Evolutionary conservation across 2,797 vertebrate genomes (phyloP).

Genomic region (Gambelia wislizenii): DNA sequence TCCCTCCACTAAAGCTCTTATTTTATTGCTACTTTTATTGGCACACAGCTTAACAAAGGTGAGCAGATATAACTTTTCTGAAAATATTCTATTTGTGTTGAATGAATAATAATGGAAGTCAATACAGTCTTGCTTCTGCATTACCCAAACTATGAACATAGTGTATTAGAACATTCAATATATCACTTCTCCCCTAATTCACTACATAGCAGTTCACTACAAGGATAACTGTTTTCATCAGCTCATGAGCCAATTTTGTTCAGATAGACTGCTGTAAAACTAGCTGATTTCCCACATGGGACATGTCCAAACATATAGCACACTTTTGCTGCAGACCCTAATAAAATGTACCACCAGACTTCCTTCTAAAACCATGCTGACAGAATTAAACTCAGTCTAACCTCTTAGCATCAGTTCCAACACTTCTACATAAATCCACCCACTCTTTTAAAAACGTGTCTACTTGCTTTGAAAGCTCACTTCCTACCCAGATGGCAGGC

Average conservation of each 20-base stretch:
- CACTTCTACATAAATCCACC: neutral
- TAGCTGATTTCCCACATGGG: neutral
- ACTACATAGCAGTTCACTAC: neutral
- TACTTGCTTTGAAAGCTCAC: neutral
- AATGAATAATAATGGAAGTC: neutral
- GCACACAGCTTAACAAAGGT: neutral
- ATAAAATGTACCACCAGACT: neutral
- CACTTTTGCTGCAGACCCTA: neutral
- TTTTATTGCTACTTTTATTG: neutral
- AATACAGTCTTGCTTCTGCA: neutral
- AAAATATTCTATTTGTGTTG: neutral
- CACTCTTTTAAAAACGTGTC: neutral
- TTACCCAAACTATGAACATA: constrained; percentile 16
- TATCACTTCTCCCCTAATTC: constrained; percentile 13
- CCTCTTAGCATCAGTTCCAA: neutral
- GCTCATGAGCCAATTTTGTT: neutral
- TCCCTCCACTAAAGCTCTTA: neutral
- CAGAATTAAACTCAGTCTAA: neutral
- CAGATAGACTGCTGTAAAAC: neutral
- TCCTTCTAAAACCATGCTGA: neutral
- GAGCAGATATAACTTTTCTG: constrained; percentile 48
- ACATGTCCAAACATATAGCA: neutral
- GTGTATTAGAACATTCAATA: neutral
- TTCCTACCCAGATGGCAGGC: neutral
- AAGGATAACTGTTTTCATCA: neutral